Evolutionary conservation across 2,888 invertebrate species (phyloP).

Genomic region (Branchellion lobata): DNA sequence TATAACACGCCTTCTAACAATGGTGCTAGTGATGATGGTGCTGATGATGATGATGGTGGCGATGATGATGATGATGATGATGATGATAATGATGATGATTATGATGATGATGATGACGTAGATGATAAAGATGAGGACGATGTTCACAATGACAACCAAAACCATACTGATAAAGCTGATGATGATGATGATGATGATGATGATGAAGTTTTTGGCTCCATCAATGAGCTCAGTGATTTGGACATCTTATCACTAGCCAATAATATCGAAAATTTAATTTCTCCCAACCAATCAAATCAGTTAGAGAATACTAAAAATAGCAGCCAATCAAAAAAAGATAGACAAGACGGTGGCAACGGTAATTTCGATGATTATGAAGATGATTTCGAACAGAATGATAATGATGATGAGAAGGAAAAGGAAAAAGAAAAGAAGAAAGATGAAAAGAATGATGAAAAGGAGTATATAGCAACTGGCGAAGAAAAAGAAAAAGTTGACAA

Average conservation of each 20-base stretch:
- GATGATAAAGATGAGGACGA: neutral
- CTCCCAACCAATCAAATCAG: neutral
- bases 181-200: slow-evolving; percentile 21
- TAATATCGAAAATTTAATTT: neutral
- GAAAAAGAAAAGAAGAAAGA: too few species aligned
- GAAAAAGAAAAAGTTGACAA: too few species aligned
- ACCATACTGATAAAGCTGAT: neutral
- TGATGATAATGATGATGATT: slow-evolving; percentile 10
- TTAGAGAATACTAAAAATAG: neutral
- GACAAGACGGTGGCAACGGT: neutral
- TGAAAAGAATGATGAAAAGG: too few species aligned
- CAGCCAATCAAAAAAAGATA: neutral
- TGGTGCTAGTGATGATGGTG: neutral
- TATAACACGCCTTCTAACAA: neutral
- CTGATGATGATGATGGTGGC: neutral
- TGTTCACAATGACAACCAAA: neutral
- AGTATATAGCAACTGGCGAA: too few species aligned
- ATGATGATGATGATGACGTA: neutral
- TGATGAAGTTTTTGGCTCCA: slow-evolving; percentile 12
- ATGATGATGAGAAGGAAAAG: too few species aligned
- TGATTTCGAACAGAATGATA: too few species aligned
- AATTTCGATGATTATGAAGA: neutral
- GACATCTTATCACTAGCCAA: neutral
- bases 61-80: slow-evolving; percentile 23
- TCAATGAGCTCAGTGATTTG: slow-evolving; percentile 7